These are phyloP conservation scores for Staurois parvus DNA, from an alignment of 2,797 vertebrate species.

Conservation along the genomic window DNA sequence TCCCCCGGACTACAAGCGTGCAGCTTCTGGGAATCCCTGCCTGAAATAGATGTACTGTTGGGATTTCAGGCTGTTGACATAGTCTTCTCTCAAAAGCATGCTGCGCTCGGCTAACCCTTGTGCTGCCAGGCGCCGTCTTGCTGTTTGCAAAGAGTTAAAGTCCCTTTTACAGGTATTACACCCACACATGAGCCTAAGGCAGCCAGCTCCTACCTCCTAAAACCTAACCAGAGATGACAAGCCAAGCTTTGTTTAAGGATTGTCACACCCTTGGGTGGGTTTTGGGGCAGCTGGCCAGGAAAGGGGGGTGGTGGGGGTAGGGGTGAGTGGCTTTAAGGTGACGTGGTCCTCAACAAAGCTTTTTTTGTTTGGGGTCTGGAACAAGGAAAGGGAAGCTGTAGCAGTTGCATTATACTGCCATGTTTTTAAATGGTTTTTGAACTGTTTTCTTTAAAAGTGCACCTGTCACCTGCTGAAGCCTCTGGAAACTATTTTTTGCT, in stretches of 20 bases:
- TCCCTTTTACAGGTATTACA: constrained; percentile 38
- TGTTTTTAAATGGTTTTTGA: not conserved
- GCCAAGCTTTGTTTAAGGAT: constrained; percentile 53
- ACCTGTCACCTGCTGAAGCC: not conserved
- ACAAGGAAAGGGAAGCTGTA: constrained; percentile 8
- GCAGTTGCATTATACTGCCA: not conserved
- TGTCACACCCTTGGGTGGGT: constrained; percentile 53
- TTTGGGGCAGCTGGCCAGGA: constrained; percentile 28
- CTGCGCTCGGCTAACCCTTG: constrained; percentile 2
- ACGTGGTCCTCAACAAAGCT: constrained; percentile 47
- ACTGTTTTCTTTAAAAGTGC: not conserved
- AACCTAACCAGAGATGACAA: constrained; percentile 43
- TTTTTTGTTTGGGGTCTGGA: constrained; percentile 46
- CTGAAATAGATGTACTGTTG: constrained; percentile 55
- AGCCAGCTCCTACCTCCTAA: constrained; percentile 24
- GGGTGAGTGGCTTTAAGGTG: constrained; percentile 29
- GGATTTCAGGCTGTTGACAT: constrained; percentile 50
- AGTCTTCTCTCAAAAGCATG: constrained; percentile 28
- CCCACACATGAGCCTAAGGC: constrained; percentile 35
- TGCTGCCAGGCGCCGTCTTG: not conserved
- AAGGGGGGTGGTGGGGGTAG: not conserved
- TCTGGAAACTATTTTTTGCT: no score
- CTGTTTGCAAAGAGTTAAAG: constrained; percentile 31
- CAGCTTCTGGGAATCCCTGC: constrained; percentile 37
- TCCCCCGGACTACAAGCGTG: constrained; percentile 2